Conservation (phyloP, 2,888 invertebrate genomes). For the Netelia inedita region DNA sequence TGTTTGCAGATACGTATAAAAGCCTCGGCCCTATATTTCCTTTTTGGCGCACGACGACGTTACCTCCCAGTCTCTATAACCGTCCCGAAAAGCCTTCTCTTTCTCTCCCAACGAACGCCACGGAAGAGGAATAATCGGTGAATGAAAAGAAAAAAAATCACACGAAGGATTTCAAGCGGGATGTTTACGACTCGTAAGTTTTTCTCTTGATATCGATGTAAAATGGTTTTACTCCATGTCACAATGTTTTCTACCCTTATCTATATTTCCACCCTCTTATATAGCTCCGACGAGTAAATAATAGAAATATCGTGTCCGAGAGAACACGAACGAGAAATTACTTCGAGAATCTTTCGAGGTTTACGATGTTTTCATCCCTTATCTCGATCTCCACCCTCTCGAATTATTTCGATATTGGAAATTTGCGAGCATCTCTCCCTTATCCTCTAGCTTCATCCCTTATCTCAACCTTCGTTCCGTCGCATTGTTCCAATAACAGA, state of each 20-base stretch:
- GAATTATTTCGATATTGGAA: too few relatives aligned
- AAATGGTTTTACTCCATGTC: not conserved
- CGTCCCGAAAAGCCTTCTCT: constrained; percentile 9
- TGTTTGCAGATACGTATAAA: constrained; percentile 45
- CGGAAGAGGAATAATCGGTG: constrained; percentile 17
- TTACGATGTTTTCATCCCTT: too few relatives aligned
- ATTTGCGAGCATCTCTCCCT: too few relatives aligned
- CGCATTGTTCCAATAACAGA: too few relatives aligned
- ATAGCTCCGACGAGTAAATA: not conserved
- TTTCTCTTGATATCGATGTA: constrained; percentile 1
- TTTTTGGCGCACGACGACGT: constrained; percentile 12
- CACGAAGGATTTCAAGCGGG: constrained; percentile 22
- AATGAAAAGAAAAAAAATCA: not conserved
- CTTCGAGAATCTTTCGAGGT: too few relatives aligned
- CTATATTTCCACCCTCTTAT: not conserved
- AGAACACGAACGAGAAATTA: too few relatives aligned
- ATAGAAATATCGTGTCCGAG: too few relatives aligned
- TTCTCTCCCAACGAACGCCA: constrained; percentile 9
- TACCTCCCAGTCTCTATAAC: constrained; percentile 15
- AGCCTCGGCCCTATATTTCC: constrained; percentile 37
- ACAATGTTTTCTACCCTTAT: not conserved
- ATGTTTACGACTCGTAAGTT: constrained; percentile 6
- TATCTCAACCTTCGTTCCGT: too few relatives aligned
- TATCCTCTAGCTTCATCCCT: too few relatives aligned
- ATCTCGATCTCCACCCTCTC: too few relatives aligned